Conservation (phyloP, 1,140 invertebrate species). For the Ceratitis capitata region DNA sequence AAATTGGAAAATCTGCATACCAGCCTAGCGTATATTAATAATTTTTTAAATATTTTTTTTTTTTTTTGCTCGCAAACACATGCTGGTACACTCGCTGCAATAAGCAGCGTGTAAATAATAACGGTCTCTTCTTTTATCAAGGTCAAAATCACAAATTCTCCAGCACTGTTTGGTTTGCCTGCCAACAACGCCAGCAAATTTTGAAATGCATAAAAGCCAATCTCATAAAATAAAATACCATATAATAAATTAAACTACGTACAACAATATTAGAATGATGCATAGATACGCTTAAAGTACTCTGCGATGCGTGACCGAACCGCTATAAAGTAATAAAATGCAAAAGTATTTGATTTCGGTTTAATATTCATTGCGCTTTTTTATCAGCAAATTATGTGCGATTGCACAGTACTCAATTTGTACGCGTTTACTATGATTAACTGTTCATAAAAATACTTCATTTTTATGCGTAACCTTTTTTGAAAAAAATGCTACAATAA, state of each 20-base stretch:
- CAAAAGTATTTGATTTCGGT: neutral
- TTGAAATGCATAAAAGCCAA: neutral
- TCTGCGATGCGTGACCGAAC: neutral
- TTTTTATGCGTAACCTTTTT: neutral
- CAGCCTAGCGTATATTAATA: too few relatives aligned
- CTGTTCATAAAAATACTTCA: neutral
- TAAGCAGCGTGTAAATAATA: too few relatives aligned
- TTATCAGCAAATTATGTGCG: neutral
- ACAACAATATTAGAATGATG: too few relatives aligned
- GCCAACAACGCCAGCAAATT: neutral
- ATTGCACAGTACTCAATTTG: constrained; percentile 8
- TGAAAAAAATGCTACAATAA: neutral
- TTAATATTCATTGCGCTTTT: neutral
- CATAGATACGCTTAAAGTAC: neutral
- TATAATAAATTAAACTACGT: neutral
- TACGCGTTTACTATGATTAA: neutral
- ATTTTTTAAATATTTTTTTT: too few relatives aligned
- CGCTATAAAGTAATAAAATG: neutral
- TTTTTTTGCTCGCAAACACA: too few relatives aligned
- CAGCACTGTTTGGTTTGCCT: too few relatives aligned
- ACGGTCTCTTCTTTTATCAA: neutral
- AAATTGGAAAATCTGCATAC: too few relatives aligned
- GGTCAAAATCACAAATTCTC: too few relatives aligned
- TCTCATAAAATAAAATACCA: neutral
- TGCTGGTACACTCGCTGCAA: neutral